phyloP scores from a whole-genome alignment of 1,140 invertebrate genomes.

The Phocides pigmalion region DNA sequence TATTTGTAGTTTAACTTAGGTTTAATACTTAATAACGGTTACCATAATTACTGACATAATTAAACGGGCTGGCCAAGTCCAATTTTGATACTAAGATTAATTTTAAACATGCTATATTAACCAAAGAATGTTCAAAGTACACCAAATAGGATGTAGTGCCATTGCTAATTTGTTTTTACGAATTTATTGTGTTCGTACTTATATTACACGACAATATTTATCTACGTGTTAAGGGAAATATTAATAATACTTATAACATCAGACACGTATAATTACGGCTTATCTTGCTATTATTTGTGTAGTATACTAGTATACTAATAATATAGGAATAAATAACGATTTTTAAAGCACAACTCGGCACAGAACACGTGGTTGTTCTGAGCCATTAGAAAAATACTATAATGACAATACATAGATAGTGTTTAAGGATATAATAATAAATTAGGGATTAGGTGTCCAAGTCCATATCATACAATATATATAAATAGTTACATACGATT shows the following conservation, averaged over 20 bases:
- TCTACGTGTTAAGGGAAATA: background rate
- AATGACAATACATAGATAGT: slow-evolving; percentile 65
- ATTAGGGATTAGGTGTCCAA: slow-evolving; percentile 46
- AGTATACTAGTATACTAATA: slow-evolving; percentile 7
- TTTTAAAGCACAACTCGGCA: slow-evolving; percentile 49
- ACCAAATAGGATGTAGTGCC: slow-evolving; percentile 3
- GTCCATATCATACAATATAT: slow-evolving; percentile 49
- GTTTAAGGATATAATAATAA: slow-evolving; percentile 27
- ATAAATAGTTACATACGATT: slow-evolving; percentile 4
- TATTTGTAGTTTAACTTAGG: slow-evolving; percentile 60
- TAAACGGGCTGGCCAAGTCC: background rate
- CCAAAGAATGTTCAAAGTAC: slow-evolving; percentile 32
- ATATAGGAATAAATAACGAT: slow-evolving; percentile 26
- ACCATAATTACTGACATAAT: slow-evolving; percentile 56
- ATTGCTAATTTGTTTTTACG: background rate
- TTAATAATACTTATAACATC: slow-evolving; percentile 2
- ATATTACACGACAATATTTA: slow-evolving; percentile 13
- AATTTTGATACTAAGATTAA: slow-evolving; percentile 5
- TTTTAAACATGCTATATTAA: slow-evolving; percentile 5
- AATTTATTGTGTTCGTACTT: slow-evolving; percentile 26
- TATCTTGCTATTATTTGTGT: slow-evolving; percentile 25
- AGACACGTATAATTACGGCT: background rate
- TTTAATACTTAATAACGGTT: slow-evolving; percentile 64
- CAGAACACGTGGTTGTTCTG: slow-evolving; percentile 20
- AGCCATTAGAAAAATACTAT: slow-evolving; percentile 46